phyloP scores from a whole-genome alignment of 1,140 invertebrate genomes.

The Streblospio benedicti region DNA sequence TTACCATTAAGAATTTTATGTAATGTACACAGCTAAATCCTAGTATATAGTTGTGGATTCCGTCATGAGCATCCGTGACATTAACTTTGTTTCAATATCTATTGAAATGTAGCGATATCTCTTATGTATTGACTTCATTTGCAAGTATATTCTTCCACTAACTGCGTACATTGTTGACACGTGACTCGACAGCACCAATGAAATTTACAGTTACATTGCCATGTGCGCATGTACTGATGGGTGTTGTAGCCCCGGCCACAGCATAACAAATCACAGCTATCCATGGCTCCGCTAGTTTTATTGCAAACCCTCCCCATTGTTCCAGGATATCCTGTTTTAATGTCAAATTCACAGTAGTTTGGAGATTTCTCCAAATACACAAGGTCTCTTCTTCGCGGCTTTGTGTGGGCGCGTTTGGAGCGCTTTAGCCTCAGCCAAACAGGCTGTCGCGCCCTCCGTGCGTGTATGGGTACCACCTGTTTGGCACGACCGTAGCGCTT shows the following conservation, averaged over 20 bases:
- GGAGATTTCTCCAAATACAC: slow-evolving; percentile 83
- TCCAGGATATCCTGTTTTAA: slow-evolving; percentile 43
- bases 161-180: slow-evolving; percentile 46
- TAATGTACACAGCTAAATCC: too few relatives aligned
- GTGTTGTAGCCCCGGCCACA: slow-evolving; percentile 53
- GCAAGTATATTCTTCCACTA: slow-evolving; percentile 46
- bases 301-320: slow-evolving; percentile 49
- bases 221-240: slow-evolving; percentile 40
- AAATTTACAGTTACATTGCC: slow-evolving; percentile 51
- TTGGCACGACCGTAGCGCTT: slow-evolving; percentile 72
- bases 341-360: slow-evolving; percentile 82
- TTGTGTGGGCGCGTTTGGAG: slow-evolving; percentile 51
- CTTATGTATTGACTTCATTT: too few relatives aligned
- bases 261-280: slow-evolving; percentile 52
- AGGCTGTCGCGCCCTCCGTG: slow-evolving; percentile 25
- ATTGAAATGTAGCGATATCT: too few relatives aligned
- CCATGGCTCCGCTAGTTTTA: slow-evolving; percentile 38
- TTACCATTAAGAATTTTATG: too few relatives aligned
- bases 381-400: slow-evolving; percentile 58
- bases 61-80: too few relatives aligned
- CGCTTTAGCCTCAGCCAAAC: slow-evolving; percentile 53
- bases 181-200: slow-evolving; percentile 51
- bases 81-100: too few relatives aligned
- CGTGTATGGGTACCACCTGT: slow-evolving; percentile 53
- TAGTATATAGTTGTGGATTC: too few relatives aligned